Evolutionary conservation across 2,888 invertebrate genomes (phyloP).

Genomic region (Acholoe squamosa): DNA sequence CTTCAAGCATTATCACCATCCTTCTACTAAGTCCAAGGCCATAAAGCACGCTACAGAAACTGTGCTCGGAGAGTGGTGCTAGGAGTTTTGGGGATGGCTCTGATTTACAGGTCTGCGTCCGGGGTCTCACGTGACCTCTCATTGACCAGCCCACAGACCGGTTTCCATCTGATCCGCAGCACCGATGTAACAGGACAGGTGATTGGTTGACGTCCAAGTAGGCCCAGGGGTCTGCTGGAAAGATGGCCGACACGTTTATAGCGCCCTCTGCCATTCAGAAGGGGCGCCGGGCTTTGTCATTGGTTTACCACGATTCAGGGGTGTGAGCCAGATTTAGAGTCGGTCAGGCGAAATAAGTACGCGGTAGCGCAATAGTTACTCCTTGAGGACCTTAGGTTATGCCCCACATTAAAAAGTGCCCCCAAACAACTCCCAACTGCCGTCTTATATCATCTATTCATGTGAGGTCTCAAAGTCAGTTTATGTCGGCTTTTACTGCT

Average conservation of each 20-base stretch:
- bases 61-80: not conserved
- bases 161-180: slow-evolving; percentile 46
- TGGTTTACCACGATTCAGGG: not conserved
- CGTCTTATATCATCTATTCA: not conserved
- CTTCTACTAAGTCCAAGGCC: not conserved
- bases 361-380: not conserved
- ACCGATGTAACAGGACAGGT: slow-evolving; percentile 57
- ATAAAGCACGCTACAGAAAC: not conserved
- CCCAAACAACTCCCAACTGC: not conserved
- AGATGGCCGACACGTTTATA: slow-evolving; percentile 50
- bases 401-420: slow-evolving; percentile 4
- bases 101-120: slow-evolving; percentile 29
- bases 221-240: slow-evolving; percentile 55
- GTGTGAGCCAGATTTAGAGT: not conserved
- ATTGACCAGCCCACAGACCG: slow-evolving; percentile 29
- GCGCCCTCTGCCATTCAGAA: slow-evolving; percentile 34
- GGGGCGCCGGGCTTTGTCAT: slow-evolving; percentile 12
- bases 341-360: not conserved
- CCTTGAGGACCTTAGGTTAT: not conserved
- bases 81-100: not conserved
- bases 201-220: slow-evolving; percentile 54
- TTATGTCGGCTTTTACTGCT: not conserved
- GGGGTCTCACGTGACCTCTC: slow-evolving; percentile 49
- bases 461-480: not conserved
- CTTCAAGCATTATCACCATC: slow-evolving; percentile 9